Evolutionary conservation across 1,140 invertebrate species (phyloP), one percentile per base, ranked within the genome.

Genomic region (Bilobella aurantiaca): DNA sequence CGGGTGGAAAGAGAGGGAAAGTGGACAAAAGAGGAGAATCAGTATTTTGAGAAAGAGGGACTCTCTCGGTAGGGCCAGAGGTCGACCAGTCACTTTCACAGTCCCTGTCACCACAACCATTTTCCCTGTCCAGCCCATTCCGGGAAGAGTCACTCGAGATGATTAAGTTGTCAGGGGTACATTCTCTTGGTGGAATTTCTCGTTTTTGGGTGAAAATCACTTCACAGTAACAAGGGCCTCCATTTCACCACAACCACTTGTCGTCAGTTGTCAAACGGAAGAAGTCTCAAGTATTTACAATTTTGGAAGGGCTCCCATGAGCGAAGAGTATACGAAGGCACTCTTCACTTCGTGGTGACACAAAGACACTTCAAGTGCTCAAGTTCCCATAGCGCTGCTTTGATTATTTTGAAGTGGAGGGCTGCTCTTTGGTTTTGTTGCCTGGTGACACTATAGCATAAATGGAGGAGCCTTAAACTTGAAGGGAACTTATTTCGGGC

Each of bases 1-100:
- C 37, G 70, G 68, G 62, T 72, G 70, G 16, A 69, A 62, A n/a
- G 61, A 63, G 12, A 49, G 56, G n/a, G 49, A 37, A 25, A 32
- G 3, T 12, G 28, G 3, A 18, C 34, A 37, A 5, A 63, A 28
- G 5, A 67, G 61, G 8, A 62, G 47, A 23, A 64, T n/a, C 5
- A 61, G 46, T 53, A 56, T 58, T 37, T 58, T 58, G 23, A 58
- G 57, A 21, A 58, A 58, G 23, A 53, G 12, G 12, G 5, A 12
- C 49, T 23, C 12, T 53, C 23, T 53, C 8, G 8, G 23, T 8
- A 53, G 25, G 12, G 21, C 14, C 5, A 18, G 34, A 42, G 8
- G n/a, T 57, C 27, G 5, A 57, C 8, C n/a, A n/a, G n/a, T n/a
- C n/a, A n/a, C n/a, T n/a, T n/a, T n/a, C n/a, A n/a, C n/a, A n/a